phyloP scores from a whole-genome alignment of 2,113 vertebrate species.

The Engraulis encrasicolus region DNA sequence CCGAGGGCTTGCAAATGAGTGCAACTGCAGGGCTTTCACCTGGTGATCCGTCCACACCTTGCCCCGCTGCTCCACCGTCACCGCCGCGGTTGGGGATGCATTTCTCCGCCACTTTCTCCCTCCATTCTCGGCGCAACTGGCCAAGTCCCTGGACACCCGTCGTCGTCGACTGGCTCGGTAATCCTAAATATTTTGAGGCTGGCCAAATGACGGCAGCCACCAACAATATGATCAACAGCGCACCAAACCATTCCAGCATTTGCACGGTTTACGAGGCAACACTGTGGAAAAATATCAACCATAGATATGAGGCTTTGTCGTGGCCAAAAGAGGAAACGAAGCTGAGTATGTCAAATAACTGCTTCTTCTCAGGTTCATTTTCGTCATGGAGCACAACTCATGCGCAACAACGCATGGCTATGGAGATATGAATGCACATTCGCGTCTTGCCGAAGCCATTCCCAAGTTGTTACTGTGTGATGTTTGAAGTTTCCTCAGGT shows the following conservation, averaged over 20 bases:
- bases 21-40: conserved; percentile 53
- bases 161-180: conserved; percentile 43
- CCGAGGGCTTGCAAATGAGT: conserved; percentile 80
- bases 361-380: neutral
- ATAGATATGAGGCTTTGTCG: neutral
- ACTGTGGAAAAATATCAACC: neutral
- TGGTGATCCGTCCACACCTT: conserved; percentile 22
- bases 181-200: conserved; percentile 60
- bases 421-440: neutral
- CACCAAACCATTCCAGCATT: conserved; percentile 76
- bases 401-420: conserved; percentile 16
- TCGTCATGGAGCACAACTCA: neutral
- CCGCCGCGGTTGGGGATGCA: conserved; percentile 41
- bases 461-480: conserved; percentile 1
- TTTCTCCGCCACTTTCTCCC: conserved; percentile 36
- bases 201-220: conserved; percentile 70
- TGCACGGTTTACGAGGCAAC: conserved; percentile 51
- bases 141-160: conserved; percentile 48
- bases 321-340: neutral
- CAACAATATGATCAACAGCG: conserved; percentile 68
- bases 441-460: neutral
- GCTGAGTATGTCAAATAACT: neutral
- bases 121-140: conserved; percentile 41
- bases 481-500: neutral
- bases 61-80: conserved; percentile 10